Evolutionary conservation across 2,888 invertebrate species (phyloP).

Genomic region (Seladonia tumulorum): DNA sequence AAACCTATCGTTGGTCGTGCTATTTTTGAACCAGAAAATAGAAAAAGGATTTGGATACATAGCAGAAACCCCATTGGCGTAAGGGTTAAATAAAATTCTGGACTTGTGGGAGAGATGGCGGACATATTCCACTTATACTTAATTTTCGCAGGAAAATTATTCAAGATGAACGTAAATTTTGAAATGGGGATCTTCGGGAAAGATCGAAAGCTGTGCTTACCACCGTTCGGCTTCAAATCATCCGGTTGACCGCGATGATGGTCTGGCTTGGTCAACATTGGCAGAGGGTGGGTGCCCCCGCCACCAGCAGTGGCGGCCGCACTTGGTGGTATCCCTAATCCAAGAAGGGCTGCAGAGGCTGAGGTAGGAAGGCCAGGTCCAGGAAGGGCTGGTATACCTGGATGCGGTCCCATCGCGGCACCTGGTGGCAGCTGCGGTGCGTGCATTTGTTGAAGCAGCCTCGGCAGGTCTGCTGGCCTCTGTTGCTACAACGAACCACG

Average conservation of each 20-base stretch:
- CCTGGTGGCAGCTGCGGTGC: constrained; percentile 91
- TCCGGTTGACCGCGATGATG: constrained; percentile 88
- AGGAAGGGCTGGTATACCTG: constrained; percentile 87
- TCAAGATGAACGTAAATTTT: neutral
- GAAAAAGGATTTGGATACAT: no score
- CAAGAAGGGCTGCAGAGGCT: constrained; percentile 85
- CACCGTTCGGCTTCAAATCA: constrained; percentile 91
- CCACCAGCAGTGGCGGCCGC: constrained; percentile 87
- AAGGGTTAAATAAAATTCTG: no score
- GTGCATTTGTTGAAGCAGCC: constrained; percentile 96
- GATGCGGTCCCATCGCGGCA: constrained; percentile 90
- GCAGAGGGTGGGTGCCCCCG: constrained; percentile 90
- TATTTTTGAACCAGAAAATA: no score
- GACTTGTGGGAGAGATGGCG: no score
- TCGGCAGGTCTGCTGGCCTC: constrained; percentile 92
- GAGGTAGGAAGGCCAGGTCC: constrained; percentile 84
- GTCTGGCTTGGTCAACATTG: constrained; percentile 92
- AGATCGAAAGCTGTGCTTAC: constrained; percentile 84
- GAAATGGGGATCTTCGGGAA: neutral
- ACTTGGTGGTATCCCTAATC: constrained; percentile 84
- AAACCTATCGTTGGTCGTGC: no score
- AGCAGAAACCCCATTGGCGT: no score
- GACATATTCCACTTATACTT: no score
- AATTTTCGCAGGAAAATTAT: neutral
- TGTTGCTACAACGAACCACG: constrained; percentile 89